Evolutionary conservation across 2,113 vertebrate species (phyloP).

Genomic region (Trichomycterus rosablanca): DNA sequence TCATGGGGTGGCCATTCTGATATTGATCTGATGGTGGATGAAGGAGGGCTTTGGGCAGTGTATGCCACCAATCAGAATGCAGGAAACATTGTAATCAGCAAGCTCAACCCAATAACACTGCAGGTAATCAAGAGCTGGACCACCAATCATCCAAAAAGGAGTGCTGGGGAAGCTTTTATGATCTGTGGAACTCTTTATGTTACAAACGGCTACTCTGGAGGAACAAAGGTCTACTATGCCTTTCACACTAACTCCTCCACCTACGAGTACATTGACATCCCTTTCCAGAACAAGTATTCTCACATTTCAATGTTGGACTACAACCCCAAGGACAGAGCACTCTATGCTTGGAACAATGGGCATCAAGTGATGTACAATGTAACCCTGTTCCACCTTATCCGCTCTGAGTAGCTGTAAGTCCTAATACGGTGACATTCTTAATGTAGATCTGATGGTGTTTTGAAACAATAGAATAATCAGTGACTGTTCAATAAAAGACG

Average conservation of each 20-base stretch:
- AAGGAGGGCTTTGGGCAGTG: slow-evolving; percentile 83
- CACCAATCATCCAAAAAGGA: slow-evolving; percentile 85
- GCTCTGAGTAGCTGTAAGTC: slow-evolving; percentile 78
- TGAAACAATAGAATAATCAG: slow-evolving; percentile 38
- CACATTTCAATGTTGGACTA: slow-evolving; percentile 94
- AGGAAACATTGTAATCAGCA: slow-evolving; percentile 87
- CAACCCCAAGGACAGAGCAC: slow-evolving; percentile 83
- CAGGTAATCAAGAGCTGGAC: slow-evolving; percentile 81
- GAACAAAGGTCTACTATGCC: slow-evolving; percentile 89
- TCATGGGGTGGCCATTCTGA: slow-evolving; percentile 89
- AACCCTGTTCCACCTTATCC: slow-evolving; percentile 85
- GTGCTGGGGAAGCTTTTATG: slow-evolving; percentile 84
- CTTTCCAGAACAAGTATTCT: slow-evolving; percentile 85
- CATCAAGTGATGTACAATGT: slow-evolving; percentile 88
- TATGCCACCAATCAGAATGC: slow-evolving; percentile 91
- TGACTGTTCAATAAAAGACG: slow-evolving; percentile 41
- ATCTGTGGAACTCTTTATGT: slow-evolving; percentile 87
- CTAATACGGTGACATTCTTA: slow-evolving; percentile 28
- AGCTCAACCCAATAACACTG: slow-evolving; percentile 79
- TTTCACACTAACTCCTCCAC: slow-evolving; percentile 87
- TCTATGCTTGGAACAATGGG: slow-evolving; percentile 90
- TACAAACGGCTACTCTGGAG: slow-evolving; percentile 87
- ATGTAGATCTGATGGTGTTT: slow-evolving; percentile 33
- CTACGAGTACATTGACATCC: slow-evolving; percentile 89
- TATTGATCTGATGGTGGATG: slow-evolving; percentile 88